Percentiles rank a stretch among this genome's conserved stretches.
Conservation (phyloP, 2,888 invertebrate genomes). For the Torymus aiolomorphi region DNA sequence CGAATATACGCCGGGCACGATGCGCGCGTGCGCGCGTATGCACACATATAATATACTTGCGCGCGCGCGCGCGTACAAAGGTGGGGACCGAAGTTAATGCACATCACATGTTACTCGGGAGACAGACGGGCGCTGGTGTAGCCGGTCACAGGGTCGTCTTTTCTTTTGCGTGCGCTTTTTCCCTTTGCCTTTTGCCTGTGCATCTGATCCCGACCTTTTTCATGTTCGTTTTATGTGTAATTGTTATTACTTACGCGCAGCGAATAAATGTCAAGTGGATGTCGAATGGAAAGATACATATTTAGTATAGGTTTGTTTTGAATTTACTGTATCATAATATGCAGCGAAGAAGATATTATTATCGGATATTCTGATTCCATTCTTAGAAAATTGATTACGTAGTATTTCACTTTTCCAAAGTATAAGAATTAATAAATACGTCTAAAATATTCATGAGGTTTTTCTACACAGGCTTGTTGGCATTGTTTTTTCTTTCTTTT, state of each 20-base stretch:
- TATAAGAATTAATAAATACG: no score
- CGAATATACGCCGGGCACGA: constrained; percentile 4
- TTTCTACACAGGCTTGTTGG: no score
- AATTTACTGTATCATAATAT: background rate
- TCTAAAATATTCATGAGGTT: no score
- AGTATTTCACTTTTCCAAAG: no score
- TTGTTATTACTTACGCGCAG: no score
- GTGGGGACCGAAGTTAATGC: constrained; percentile 45
- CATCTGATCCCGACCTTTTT: background rate
- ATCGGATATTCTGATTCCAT: no score
- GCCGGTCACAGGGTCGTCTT: constrained; percentile 41
- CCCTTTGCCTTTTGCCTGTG: background rate
- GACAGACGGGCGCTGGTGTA: constrained; percentile 7
- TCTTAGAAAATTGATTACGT: no score
- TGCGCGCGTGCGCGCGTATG: background rate
- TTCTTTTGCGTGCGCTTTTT: constrained; percentile 4
- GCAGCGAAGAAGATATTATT: no score
- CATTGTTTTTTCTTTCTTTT: no score
- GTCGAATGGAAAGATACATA: background rate
- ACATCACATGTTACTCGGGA: constrained; percentile 42
- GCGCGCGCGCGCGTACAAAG: constrained; percentile 12
- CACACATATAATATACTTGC: background rate
- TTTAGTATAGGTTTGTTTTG: no score
- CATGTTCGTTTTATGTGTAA: no score
- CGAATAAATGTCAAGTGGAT: no score